Evolutionary conservation across 2,888 invertebrate species (phyloP), one percentile per base, ranked within the genome.

Genomic region (Dolomedes plantarius): DNA sequence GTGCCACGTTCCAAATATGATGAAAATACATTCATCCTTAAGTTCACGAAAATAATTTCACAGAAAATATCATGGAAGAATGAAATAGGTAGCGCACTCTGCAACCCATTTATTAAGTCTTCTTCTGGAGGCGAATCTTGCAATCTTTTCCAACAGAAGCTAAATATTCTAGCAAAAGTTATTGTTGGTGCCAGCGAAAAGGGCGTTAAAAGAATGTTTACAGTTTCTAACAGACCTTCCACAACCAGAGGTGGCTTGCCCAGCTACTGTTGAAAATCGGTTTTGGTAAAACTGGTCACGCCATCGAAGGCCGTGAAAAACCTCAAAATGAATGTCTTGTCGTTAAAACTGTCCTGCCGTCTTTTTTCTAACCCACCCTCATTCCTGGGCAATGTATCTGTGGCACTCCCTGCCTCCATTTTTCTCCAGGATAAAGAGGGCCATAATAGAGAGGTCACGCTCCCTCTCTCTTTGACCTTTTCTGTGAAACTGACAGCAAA

Each of bases 201-300:
- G 23, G 56, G 56, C 56, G 19, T 56, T 56, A 56, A 56, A 56
- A 56, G 56, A 56, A 56, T 56, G 56, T 56, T 56, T 56, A 56
- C 56, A 56, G 23, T 56, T 56, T 56, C 23, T 56, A 56, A 56
- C 56, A 56, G 56, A 23, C 56, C 56, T 23, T 46, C 23, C 56
- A 23, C 36, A 23, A 56, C 56, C 23, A 56, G 23, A 56, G 56
- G 56, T 56, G 56, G 23, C 16, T 56, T 56, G 56, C 56, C 56
- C 39, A 69, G 69, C 69, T 69, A 69, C 69, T 69, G 69, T 69
- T 69, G 69, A 36, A 39, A 69, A 69, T 69, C 32, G 39, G 65
- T 65, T 65, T 65, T 56, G n/a, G 31, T 13, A 19, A 65, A 65
- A 19, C 65, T 31, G 32, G 65, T 31, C 65, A 65, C 32, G 65